A percentile compares a stretch with the other conserved stretches of the same genome.
These are phyloP conservation scores for Hartigia nigra DNA, from an alignment of 2,888 invertebrate species.

Conservation along the genomic window DNA sequence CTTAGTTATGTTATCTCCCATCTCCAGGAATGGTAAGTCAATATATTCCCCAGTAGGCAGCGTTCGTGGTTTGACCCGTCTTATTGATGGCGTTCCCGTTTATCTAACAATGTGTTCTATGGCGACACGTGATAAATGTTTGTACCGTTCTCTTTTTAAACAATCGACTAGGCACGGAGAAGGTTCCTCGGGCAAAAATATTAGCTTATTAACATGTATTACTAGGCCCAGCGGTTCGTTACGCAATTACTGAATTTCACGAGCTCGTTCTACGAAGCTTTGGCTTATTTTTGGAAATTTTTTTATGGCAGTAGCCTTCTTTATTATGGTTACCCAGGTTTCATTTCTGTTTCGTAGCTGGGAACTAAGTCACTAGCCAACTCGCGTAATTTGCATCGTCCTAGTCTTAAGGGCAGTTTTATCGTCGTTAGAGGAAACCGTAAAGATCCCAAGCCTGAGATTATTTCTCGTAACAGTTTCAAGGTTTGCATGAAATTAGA, in stretches of 20 bases:
- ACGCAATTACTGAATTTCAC: background rate
- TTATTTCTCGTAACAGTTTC: background rate
- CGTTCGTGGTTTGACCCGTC: too few species aligned
- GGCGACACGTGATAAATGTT: too few species aligned
- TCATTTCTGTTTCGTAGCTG: background rate
- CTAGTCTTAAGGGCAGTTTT: background rate
- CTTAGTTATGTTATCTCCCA: too few species aligned
- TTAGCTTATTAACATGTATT: background rate
- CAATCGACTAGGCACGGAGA: background rate
- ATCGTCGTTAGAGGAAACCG: background rate
- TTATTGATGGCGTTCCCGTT: background rate
- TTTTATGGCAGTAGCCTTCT: background rate
- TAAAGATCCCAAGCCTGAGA: background rate
- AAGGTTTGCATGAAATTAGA: background rate
- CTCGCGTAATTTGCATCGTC: background rate
- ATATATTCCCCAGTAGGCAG: too few species aligned
- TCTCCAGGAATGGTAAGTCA: too few species aligned
- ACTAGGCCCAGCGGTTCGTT: background rate
- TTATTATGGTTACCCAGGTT: background rate
- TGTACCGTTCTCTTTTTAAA: too few species aligned
- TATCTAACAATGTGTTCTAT: too few species aligned
- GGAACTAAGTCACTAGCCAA: background rate
- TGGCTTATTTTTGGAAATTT: background rate
- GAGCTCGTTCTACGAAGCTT: background rate
- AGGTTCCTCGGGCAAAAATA: background rate